Conservation (phyloP, 2,888 invertebrate genomes). For the Podabrus alpinus region DNA sequence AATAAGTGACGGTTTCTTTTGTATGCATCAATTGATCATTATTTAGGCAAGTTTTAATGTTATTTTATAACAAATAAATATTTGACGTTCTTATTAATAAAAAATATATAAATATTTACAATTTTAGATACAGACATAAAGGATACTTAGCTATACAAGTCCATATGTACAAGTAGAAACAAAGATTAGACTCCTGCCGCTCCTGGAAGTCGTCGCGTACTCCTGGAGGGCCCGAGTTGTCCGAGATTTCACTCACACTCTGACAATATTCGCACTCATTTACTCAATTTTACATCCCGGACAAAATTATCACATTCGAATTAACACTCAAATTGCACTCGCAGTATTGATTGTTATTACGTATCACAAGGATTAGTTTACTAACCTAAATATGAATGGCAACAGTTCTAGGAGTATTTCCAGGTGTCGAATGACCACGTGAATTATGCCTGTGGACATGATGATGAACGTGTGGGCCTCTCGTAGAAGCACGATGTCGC, state of each 20-base stretch:
- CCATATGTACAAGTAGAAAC: conserved; percentile 46
- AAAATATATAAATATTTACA: conserved; percentile 47
- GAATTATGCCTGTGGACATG: conserved; percentile 61
- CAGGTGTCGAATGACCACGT: conserved; percentile 58
- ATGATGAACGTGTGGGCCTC: conserved; percentile 59
- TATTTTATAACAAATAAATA: conserved; percentile 45
- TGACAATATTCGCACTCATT: conserved; percentile 9
- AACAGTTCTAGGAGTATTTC: conserved; percentile 68
- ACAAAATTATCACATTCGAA: conserved; percentile 46
- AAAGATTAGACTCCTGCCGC: conserved; percentile 45
- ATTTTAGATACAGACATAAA: conserved; percentile 41
- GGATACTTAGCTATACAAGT: conserved; percentile 50
- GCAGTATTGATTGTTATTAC: conserved; percentile 46
- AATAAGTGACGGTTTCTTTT: conserved; percentile 11
- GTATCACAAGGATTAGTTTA: conserved; percentile 49
- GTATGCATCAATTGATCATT: conserved; percentile 12
- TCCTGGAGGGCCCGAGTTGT: conserved; percentile 38
- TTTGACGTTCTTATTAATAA: conserved; percentile 16
- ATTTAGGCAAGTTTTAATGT: conserved; percentile 15
- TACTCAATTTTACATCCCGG: conserved; percentile 32
- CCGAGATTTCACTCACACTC: conserved; percentile 34
- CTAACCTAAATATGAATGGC: conserved; percentile 70
- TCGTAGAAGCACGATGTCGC: conserved; percentile 50
- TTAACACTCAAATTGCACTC: conserved; percentile 47
- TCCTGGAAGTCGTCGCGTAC: conserved; percentile 15